Evolutionary conservation across 2,113 vertebrate species (phyloP).

Genomic region (Phocoena phocoena): DNA sequence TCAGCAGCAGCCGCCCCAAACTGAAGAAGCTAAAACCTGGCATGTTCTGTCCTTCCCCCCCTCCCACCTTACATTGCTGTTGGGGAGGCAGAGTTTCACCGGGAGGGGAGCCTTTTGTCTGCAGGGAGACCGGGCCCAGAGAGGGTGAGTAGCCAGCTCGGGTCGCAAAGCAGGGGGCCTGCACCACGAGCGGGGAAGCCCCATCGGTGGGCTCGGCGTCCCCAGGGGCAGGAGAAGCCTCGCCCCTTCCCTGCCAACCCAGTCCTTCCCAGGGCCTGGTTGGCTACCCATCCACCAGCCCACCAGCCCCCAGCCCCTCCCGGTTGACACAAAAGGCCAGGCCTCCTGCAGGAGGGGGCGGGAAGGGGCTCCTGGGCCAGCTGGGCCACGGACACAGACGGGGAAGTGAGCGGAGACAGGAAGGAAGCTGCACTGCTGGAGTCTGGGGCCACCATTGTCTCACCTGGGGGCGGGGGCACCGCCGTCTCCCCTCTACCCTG

Average conservation of each 20-base stretch:
- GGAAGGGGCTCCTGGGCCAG: conserved; percentile 56
- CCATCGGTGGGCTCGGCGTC: rapidly evolving
- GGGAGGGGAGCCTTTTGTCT: background rate
- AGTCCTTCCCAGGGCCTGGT: background rate
- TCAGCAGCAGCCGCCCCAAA: background rate
- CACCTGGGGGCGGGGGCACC: conserved; percentile 40
- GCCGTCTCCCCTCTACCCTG: background rate
- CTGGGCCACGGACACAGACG: background rate
- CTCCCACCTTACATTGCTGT: background rate
- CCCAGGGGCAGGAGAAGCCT: background rate
- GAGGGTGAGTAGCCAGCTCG: background rate
- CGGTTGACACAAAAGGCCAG: background rate
- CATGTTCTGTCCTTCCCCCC: rapidly evolving
- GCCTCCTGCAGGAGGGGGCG: background rate
- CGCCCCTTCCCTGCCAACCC: background rate
- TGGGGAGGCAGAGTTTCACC: background rate
- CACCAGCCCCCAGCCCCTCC: background rate
- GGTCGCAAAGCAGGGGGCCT: background rate
- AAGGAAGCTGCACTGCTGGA: conserved; percentile 35
- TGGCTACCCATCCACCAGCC: background rate
- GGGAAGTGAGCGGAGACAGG: conserved; percentile 58
- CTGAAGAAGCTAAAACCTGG: background rate
- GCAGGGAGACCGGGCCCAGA: background rate
- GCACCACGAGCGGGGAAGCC: background rate
- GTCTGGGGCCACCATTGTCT: conserved; percentile 43